Evolutionary conservation across 2,888 invertebrate genomes (phyloP).

Genomic region (Trichogramma dendrolimi): DNA sequence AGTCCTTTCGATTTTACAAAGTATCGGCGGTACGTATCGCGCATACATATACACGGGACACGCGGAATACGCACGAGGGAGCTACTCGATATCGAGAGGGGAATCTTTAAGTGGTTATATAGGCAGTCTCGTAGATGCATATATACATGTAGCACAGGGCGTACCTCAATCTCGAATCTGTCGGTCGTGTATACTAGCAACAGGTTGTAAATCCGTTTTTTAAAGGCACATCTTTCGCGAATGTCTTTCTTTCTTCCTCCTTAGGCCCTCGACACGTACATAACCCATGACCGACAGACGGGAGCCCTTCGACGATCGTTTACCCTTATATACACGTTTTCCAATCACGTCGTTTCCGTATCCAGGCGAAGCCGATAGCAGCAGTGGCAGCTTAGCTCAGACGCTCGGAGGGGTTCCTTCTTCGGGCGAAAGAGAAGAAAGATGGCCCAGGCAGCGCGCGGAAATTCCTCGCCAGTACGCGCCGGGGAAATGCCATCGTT

Average conservation of each 20-base stretch:
- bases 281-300: constrained; percentile 12
- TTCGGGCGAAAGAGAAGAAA: constrained; percentile 16
- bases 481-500: constrained; percentile 21
- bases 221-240: constrained; percentile 41
- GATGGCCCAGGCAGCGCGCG: background rate
- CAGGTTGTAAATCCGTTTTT: constrained; percentile 52
- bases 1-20: too few species aligned
- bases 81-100: constrained; percentile 50
- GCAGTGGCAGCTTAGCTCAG: too few species aligned
- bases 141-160: too few species aligned
- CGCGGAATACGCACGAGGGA: constrained; percentile 11
- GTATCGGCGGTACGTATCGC: too few species aligned
- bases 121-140: constrained; percentile 17
- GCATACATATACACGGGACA: too few species aligned
- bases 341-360: constrained; percentile 44
- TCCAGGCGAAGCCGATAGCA: too few species aligned
- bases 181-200: constrained; percentile 39
- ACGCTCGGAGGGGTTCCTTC: background rate
- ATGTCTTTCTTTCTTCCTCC: constrained; percentile 24
- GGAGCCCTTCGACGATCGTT: constrained; percentile 23
- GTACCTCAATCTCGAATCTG: too few species aligned
- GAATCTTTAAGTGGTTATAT: constrained; percentile 51
- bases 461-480: background rate
- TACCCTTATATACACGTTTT: constrained; percentile 45
- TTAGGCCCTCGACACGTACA: constrained; percentile 28